Base-by-base conservation (phyloP, 2,888 invertebrate genomes). In the Yponomeuta sedellus region DNA sequence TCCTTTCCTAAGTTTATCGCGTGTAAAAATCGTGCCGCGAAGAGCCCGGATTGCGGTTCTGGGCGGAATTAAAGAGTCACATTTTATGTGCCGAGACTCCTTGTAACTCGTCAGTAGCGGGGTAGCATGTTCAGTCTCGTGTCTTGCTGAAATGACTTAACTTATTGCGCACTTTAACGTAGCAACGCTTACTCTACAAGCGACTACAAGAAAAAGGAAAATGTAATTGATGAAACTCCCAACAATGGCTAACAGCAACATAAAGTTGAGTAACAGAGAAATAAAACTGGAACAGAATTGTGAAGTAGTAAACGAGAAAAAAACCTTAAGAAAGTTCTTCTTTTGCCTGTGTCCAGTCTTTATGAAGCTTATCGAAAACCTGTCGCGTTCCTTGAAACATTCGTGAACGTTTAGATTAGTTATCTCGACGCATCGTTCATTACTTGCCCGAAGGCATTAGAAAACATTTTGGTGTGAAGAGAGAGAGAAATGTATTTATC, bases 1-100 rank as follows among this genome's bases (percentile, higher is more conserved):
- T 79, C 79, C 78, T 76, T 80, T 79, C 77, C 74, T 75, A 75
- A 75, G 78, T 80, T 83, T 83, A 82, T 83, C 82, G 81, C 79
- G 79, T 80, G 82, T 83, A 77, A 82, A 52, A 83, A 81, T 83
- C 79, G 75, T 77, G 77, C 78, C 77, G 74, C 72, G 71, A 72
- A 52, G 44, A 52, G 44, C 44, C 10, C 12, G 44, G 12, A 12
- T 52, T 52, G 44, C 44, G 44, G 77, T 78, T 81, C 81, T 82
- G 82, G 77, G 74, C 74, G 72, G 76, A 75, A 76, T 76, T 77
- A 75, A 81, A 74, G 70, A 77, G 72, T 72, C 75, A 71, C 68
- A 66, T 68, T 75, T 68, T 52, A 64, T 67, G 64, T 65, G 65
- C 63, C 52, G 64, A 66, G 69, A 67, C 61, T 65, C 68, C 44